A percentile compares a stretch with the other conserved stretches of the same genome.
Conservation (phyloP, 2,113 vertebrate species). For the Aegotheles bennettii region DNA sequence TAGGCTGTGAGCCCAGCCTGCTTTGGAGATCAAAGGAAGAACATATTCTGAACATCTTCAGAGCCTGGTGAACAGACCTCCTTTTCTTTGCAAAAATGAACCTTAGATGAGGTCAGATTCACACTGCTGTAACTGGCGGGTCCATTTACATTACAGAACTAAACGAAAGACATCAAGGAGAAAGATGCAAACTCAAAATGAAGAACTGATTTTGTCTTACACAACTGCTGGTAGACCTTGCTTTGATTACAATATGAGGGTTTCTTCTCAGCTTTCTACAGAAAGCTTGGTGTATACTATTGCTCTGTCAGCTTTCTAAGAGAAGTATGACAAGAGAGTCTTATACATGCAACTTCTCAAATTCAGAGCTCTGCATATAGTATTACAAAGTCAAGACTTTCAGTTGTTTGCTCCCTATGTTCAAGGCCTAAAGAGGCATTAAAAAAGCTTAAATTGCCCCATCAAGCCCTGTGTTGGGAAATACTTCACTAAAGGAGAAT, state of each 20-base stretch:
- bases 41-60: background rate
- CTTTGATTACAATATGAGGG: background rate
- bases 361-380: background rate
- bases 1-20: constrained; percentile 2
- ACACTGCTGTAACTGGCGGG: background rate
- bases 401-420: background rate
- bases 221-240: background rate
- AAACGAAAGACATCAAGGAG: background rate
- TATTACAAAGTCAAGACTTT: background rate
- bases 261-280: background rate
- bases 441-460: background rate
- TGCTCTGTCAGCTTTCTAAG: background rate
- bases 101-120: constrained; percentile 15
- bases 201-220: background rate
- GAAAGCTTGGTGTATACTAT: background rate
- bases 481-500: background rate
- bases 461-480: background rate
- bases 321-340: background rate
- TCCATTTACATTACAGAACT: background rate
- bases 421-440: background rate
- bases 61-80: constrained; percentile 16
- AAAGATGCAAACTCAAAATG: background rate
- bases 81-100: constrained; percentile 4
- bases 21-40: constrained; percentile 20
- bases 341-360: background rate